Evolutionary conservation across 64 coral and sea anemone species (phyloP), one percentile per base, ranked within the genome.

Genomic region (Stylophora pistillata): DNA sequence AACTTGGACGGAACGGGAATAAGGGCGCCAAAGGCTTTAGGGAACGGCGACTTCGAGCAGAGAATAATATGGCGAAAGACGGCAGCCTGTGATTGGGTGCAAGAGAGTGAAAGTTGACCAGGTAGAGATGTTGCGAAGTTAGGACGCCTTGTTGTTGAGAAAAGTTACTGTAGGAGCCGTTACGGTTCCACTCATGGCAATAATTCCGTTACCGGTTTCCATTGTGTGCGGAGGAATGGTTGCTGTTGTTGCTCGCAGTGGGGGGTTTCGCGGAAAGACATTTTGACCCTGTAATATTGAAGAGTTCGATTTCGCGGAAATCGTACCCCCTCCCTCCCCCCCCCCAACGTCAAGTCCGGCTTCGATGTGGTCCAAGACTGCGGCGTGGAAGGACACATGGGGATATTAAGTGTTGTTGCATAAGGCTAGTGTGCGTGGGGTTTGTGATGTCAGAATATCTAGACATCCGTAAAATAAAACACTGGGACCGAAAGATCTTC

Each of bases 251-350:
- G 26, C 41, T 30, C 14, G 85, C 53, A 73, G 53, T 58, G 85
- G 66, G 53, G 20, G 15, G 23, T 55, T 73, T 86, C 26, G 70
- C 30, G 68, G 86, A 47, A 30, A 87, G 59, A 87, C 30, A 55
- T 21, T 87, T 59, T 30, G 71, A 76, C 59, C 75, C 86, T 55
- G n/a, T n/a, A 30, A 87, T 87, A 63, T 87, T 87, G 72, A 87
- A 76, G 30, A 15, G 86, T 30, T 87, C 85, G 68, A 87, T 54
- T 56, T 87, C 85, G 13, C 68, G 58, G 53, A 60, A 87, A 87
- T 87, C 25, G 30, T 70, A n/a, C n/a, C n/a, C n/a, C n/a, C n/a
- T n/a, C 12, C 30, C 85, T 68, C 85, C 73, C n/a, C 52, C 12
- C 30, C 85, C 85, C 85, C 73, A 55, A 53, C 30, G 26, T 68